Conservation (phyloP, 2,797 vertebrate genomes). For the Gymnothorax javanicus region DNA sequence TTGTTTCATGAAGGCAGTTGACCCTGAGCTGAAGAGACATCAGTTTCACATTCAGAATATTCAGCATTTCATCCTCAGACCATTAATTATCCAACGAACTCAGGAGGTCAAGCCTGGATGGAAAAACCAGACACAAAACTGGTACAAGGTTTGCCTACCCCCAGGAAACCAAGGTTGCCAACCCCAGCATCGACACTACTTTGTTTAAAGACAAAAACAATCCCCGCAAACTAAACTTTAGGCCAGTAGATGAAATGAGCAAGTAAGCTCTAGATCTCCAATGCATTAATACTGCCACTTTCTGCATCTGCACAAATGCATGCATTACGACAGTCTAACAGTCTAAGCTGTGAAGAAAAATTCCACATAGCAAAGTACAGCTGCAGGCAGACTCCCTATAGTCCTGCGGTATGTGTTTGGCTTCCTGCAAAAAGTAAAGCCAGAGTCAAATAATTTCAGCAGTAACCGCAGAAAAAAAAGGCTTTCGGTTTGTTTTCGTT, state of each 20-base stretch:
- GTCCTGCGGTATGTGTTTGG: neutral
- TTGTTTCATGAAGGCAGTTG: no score
- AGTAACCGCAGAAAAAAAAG: neutral
- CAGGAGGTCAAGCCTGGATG: no score
- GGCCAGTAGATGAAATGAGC: neutral
- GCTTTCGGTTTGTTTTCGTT: neutral
- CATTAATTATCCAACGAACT: no score
- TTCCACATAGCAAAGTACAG: neutral
- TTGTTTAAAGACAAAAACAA: neutral
- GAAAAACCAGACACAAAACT: no score
- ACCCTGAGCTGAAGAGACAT: no score
- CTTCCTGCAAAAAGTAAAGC: neutral
- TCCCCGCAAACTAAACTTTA: neutral
- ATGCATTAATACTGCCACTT: neutral
- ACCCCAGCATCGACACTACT: neutral
- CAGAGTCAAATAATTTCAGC: slow-evolving; percentile 4
- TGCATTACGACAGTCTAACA: neutral
- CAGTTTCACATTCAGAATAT: no score
- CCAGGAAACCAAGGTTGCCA: no score
- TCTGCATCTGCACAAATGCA: neutral
- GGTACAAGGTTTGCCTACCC: no score
- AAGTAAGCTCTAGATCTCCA: neutral
- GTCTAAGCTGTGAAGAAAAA: neutral
- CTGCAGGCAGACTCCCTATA: neutral
- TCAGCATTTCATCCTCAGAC: no score